Evolutionary conservation across 2,888 invertebrate species (phyloP), one percentile per base, ranked within the genome.

Genomic region (Osmoderma eremita): DNA sequence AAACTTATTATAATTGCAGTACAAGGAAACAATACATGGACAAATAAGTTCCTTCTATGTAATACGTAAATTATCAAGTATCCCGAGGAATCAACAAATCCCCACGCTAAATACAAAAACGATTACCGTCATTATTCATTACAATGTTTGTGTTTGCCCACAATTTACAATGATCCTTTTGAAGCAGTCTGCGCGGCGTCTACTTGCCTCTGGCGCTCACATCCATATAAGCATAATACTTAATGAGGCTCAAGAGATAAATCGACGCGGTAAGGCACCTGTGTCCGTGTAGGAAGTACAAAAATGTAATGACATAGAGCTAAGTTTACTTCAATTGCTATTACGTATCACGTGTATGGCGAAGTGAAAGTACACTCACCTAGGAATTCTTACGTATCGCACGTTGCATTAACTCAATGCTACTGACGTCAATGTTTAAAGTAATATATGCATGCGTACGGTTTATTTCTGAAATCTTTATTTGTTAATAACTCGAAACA

Each of bases 81-180:
- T 53, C 38, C 53, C 18, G 18, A 38, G 17, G 18, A 15, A 24
- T 18, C 45, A 48, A 45, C 12, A 45, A 30, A 45, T 61, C 30
- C 30, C 45, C 30, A 36, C 5, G n/a, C 45, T 15, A 61, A 45
- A 61, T 45, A 30, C 24, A 30, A 24, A 45, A 45, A 45, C 45
- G 45, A 36, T 45, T 61, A 61, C 24, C 58, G 20, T 30, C 24
- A 48, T 45, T 45, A 45, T 45, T 30, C 24, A 48, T 45, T 45
- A 45, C 45, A 61, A 61, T 61, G 45, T 58, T 56, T 56, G 41
- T 56, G 42, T 56, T 61, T 61, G 24, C 30, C 12, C 30, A 61
- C 45, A 48, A 30, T 45, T 61, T 48, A 61, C 24, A 61, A 61
- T 61, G 58, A 61, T 45, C 45, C 45, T 61, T 45, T 45, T 24